Evolutionary conservation across 2,797 vertebrate species (phyloP), one percentile per base, ranked within the genome.

Genomic region (Oryzias sinensis): DNA sequence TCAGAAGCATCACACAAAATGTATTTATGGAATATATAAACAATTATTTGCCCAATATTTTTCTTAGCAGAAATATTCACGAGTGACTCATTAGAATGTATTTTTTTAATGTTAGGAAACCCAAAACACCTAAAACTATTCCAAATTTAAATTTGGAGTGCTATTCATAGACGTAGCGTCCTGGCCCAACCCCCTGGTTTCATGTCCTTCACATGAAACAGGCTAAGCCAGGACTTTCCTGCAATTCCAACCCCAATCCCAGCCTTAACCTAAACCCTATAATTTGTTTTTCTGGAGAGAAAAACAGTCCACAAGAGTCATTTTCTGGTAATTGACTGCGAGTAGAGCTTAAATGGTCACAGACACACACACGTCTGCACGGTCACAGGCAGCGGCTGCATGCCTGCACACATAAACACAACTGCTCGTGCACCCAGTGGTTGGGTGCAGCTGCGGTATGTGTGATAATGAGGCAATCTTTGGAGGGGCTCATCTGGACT

Each of bases 261-360:
- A 86, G 84, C 81, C 81, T 87, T 81, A 84, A 85, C 66, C 78
- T 63, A 70, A 86, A 90, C 76, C 86, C 82, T 87, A 75, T 88
- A 80, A 88, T 89, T 84, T 85, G 71, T 76, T 76, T 78, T 86
- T 86, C 77, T 67, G 62, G 63, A 82, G 76, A 70, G 62, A 85
- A 37, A 89, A 83, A 84, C 47, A 58, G 75, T 87, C 81, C 73
- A 65, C 79, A 80, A 85, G 72, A 81, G 80, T 82, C 72, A 85
- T 87, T 88, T 89, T 87, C 80, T 88, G 86, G 88, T 88, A 89
- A 88, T 89, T 87, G 87, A 87, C 86, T 85, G 80, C 76, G 79
- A 87, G 86, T 68, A 81, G 77, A 86, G 74, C 87, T 89, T 86
- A 88, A 89, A 89, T 84, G 83, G 85, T 88, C 77, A 80, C 80